Evolutionary conservation across 2,113 vertebrate species (phyloP).

Genomic region (Heloderma charlesbogerti): DNA sequence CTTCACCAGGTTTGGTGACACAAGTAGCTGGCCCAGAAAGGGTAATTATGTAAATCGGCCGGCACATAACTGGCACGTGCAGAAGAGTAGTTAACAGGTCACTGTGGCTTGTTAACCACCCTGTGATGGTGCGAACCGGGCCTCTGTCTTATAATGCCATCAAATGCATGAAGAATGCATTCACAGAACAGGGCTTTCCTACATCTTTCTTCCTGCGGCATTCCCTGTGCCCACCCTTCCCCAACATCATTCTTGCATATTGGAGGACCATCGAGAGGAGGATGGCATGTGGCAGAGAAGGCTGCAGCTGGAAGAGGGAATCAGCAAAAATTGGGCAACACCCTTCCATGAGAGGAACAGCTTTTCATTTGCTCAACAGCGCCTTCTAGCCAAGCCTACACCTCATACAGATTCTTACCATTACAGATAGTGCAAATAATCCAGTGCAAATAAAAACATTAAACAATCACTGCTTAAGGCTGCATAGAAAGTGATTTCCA

Average conservation of each 20-base stretch:
- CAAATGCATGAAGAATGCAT: conserved; percentile 62
- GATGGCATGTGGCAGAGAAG: background rate
- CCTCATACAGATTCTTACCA: conserved; percentile 63
- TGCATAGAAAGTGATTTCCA: conserved; percentile 18
- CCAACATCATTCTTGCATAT: background rate
- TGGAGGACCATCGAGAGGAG: background rate
- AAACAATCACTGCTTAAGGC: conserved; percentile 53
- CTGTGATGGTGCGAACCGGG: background rate
- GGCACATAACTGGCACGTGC: too few relatives aligned
- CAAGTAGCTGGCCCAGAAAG: too few relatives aligned
- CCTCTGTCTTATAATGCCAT: conserved; percentile 63
- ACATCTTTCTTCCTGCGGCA: background rate
- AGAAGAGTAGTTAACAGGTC: too few relatives aligned
- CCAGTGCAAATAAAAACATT: conserved; percentile 67
- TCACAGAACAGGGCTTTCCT: background rate
- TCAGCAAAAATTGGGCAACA: background rate
- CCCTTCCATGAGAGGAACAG: background rate
- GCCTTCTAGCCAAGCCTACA: conserved; percentile 17
- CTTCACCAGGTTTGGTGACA: too few relatives aligned
- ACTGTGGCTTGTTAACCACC: too few relatives aligned
- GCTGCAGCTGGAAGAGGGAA: too few relatives aligned
- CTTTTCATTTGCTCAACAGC: background rate
- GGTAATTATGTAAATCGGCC: too few relatives aligned
- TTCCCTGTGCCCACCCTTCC: background rate
- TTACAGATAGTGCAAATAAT: too few relatives aligned